Conservation (phyloP, 2,113 vertebrate genomes). For the Camelus dromedarius region DNA sequence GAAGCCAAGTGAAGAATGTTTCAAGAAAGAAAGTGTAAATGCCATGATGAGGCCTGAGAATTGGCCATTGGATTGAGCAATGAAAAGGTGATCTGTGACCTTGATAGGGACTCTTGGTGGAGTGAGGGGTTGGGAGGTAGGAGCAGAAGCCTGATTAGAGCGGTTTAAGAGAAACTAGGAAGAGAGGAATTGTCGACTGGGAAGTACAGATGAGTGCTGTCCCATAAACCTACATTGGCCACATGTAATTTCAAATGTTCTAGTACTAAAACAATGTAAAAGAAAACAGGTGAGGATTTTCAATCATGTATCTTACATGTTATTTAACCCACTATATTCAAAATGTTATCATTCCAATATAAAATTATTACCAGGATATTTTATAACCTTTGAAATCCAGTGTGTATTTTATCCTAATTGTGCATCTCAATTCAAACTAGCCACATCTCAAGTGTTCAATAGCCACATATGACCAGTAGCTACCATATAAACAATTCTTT, state of each 20-base stretch:
- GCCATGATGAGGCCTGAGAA: background rate
- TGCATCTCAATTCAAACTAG: constrained; percentile 1
- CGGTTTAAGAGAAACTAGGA: background rate
- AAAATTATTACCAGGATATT: background rate
- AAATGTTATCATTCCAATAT: constrained; percentile 22
- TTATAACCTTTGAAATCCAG: background rate
- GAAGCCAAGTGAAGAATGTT: background rate
- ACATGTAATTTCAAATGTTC: background rate
- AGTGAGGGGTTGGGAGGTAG: background rate
- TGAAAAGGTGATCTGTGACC: constrained; percentile 7
- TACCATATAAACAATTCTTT: background rate
- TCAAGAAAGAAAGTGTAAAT: background rate
- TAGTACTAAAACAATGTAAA: background rate
- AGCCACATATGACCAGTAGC: background rate
- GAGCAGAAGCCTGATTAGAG: background rate
- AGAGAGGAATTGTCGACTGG: background rate
- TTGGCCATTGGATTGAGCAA: background rate
- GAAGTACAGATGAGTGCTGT: background rate
- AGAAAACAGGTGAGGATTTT: background rate
- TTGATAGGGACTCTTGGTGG: background rate
- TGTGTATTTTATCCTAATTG: background rate
- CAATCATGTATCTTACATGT: background rate
- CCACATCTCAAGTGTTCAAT: background rate
- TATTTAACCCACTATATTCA: background rate
- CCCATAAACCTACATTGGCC: background rate